phyloP scores from a whole-genome alignment of 2,113 vertebrate species.

The Engraulis encrasicolus region DNA sequence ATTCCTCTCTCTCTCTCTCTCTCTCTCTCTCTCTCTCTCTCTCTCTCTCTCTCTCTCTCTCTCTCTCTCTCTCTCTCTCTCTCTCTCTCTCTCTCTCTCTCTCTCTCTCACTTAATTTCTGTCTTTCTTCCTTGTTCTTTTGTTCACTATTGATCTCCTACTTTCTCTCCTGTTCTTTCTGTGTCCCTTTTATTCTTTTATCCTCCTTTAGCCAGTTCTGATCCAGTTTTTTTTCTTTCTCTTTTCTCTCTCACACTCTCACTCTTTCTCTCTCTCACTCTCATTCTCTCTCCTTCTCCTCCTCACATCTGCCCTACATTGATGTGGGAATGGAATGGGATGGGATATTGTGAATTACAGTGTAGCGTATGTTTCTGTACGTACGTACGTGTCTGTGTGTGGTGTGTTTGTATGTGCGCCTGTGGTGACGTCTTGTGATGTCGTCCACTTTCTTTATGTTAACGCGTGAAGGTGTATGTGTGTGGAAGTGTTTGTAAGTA shows the following conservation, averaged over 20 bases:
- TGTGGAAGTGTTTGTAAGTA: neutral
- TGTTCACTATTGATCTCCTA: neutral
- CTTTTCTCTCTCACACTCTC: too few relatives aligned
- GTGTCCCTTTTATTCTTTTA: neutral
- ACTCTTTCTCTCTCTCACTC: neutral
- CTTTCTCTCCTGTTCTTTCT: neutral
- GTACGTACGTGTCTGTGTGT: constrained; percentile 46
- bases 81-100: neutral
- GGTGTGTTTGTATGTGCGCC: constrained; percentile 53
- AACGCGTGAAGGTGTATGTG: neutral
- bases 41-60: neutral
- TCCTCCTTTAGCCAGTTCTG: too few relatives aligned
- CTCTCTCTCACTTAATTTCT: neutral
- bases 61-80: neutral
- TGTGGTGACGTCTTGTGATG: constrained; percentile 84
- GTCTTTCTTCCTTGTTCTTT: neutral
- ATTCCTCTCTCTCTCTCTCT: neutral
- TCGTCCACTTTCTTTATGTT: constrained; percentile 60
- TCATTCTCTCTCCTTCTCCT: neutral
- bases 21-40: neutral
- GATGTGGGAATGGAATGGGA: neutral
- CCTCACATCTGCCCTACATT: neutral
- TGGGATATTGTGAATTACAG: constrained; percentile 6
- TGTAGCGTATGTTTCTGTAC: neutral
- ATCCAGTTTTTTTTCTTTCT: too few relatives aligned